A percentile compares a stretch with the other conserved stretches of the same genome.
Evolutionary conservation across 1,140 invertebrate species (phyloP).

Genomic region (Gonioctena quinquepunctata): DNA sequence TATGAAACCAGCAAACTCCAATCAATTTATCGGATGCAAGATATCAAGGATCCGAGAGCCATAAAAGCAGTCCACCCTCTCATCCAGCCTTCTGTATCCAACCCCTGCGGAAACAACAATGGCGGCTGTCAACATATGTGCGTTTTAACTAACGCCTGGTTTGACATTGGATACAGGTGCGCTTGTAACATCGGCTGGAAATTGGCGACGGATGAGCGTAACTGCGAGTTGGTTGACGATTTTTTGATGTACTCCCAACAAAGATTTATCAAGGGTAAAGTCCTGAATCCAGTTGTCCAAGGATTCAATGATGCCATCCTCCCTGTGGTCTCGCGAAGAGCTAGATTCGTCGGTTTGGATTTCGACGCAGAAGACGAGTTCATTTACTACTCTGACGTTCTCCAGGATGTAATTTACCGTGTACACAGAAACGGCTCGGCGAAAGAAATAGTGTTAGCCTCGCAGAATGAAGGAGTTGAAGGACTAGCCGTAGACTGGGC

Average conservation of each 20-base stretch:
- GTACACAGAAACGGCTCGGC: slow-evolving; percentile 87
- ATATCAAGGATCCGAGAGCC: slow-evolving; percentile 81
- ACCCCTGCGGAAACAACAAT: slow-evolving; percentile 89
- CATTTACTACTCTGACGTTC: slow-evolving; percentile 96
- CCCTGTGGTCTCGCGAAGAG: slow-evolving; percentile 85
- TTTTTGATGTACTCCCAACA: slow-evolving; percentile 98
- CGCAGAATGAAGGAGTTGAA: slow-evolving; percentile 97
- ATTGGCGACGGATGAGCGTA: slow-evolving; percentile 74
- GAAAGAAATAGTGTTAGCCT: slow-evolving; percentile 89
- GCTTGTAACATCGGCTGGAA: slow-evolving; percentile 91
- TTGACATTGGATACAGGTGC: slow-evolving; percentile 87
- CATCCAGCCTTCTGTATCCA: slow-evolving; percentile 74
- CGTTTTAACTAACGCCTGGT: slow-evolving; percentile 82
- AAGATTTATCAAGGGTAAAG: slow-evolving; percentile 93
- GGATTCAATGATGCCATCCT: slow-evolving; percentile 93
- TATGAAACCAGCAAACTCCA: slow-evolving; percentile 78
- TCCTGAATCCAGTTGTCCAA: slow-evolving; percentile 85
- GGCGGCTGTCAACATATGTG: slow-evolving; percentile 96
- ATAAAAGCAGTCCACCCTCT: slow-evolving; percentile 81
- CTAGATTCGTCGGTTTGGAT: slow-evolving; percentile 95
- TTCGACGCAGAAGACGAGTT: slow-evolving; percentile 90
- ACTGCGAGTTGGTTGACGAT: slow-evolving; percentile 84
- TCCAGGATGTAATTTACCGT: slow-evolving; percentile 95
- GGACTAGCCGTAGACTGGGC: slow-evolving; percentile 97
- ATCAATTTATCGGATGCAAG: slow-evolving; percentile 77